A percentile compares a stretch with the other conserved stretches of the same genome.
Evolutionary conservation across 1,140 invertebrate genomes (phyloP).

Genomic region (Drosophila sproati): DNA sequence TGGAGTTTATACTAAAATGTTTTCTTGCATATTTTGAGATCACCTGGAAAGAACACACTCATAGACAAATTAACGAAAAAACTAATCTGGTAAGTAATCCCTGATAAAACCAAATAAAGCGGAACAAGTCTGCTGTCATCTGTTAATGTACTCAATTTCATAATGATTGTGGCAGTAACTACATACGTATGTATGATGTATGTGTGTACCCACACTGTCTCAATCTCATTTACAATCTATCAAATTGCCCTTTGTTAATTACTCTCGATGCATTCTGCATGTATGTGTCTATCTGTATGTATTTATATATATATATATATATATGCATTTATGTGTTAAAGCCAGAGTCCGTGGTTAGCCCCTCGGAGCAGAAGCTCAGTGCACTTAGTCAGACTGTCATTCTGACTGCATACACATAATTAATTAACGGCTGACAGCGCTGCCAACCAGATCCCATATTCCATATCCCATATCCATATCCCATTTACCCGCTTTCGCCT

Average conservation of each 20-base stretch:
- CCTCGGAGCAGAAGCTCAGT: constrained; percentile 13
- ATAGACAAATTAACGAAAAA: neutral
- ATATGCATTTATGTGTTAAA: neutral
- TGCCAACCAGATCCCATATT: constrained; percentile 34
- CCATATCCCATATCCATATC: neutral
- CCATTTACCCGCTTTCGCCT: constrained; percentile 33
- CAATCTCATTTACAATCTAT: constrained; percentile 13
- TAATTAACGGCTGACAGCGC: constrained; percentile 74
- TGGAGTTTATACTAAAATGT: too few relatives aligned
- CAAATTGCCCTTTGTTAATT: constrained; percentile 38
- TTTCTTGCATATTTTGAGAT: too few relatives aligned
- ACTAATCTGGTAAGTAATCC: neutral
- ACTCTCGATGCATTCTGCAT: constrained; percentile 20
- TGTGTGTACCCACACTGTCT: neutral
- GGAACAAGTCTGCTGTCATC: neutral
- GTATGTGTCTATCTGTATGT: neutral
- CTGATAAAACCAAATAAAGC: neutral
- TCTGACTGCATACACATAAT: constrained; percentile 75
- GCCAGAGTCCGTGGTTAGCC: constrained; percentile 8
- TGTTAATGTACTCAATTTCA: neutral
- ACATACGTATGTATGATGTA: neutral
- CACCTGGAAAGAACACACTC: too few relatives aligned
- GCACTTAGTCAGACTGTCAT: constrained; percentile 65
- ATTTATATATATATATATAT: neutral
- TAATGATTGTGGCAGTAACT: neutral